Base-by-base conservation (phyloP, 1,140 invertebrate genomes). In the Coenobita brevimanus region DNA sequence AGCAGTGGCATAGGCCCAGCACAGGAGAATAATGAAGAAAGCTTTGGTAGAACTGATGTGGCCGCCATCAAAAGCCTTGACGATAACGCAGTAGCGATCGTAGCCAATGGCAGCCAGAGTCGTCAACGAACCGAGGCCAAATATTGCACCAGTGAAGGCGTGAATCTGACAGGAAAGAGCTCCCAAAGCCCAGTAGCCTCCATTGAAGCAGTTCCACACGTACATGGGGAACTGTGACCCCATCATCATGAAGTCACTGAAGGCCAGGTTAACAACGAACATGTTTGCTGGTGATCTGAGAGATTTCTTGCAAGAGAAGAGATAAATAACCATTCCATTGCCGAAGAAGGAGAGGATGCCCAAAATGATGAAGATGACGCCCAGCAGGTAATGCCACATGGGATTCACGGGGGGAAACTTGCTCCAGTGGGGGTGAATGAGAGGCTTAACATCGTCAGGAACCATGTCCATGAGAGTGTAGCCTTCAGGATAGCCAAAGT, bases 161-260 rank as follows among this genome's bases (percentile, higher is more conserved):
- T 97, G 97, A 0, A 97, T 91, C 92, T 97, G 95, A 92, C 97
- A 97, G 92, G 96, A 95, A 82, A 96, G 93, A 43, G 96, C 95
- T 81, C 96, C 95, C 94, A 82, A 73, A 15, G 71, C 64, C 90
- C 90, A 91, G 30, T 78, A 46, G 36, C 83, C 82, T 27, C 82
- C 76, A 33, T 36, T 62, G 50, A 91, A 97, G 92, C 96, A 96
- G 93, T 97, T 97, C 85, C 97, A 94, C 54, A 97, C 95, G 96
- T 97, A 97, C 83, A 96, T 94, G 41, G 96, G 96, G 88, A 95
- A 94, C 76, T 90, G 86, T 57, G 86, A 88, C 43, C 64, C 17
- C 67, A 90, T 91, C 95, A 98, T 97, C 54, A 95, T 92, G 91
- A 98, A 97, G 91, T 98, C 97, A 6, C 96, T 97, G 92, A 97